A percentile compares a stretch with the other conserved stretches of the same genome.
These are phyloP conservation scores for Sorex araneus DNA, from an alignment of 2,113 vertebrate genomes.

Conservation along the genomic window DNA sequence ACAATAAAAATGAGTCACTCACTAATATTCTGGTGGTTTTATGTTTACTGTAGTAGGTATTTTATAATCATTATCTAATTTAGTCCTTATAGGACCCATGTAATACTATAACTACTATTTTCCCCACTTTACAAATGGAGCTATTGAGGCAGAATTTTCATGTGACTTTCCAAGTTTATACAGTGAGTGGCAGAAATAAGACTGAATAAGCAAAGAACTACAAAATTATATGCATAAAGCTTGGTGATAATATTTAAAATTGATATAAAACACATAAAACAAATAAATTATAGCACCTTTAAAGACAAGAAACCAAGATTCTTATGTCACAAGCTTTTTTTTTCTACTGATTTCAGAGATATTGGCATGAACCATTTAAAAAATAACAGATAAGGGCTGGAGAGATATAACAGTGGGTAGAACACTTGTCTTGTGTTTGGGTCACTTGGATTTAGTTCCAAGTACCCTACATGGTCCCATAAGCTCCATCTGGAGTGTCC, in stretches of 20 bases:
- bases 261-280: not conserved
- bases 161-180: not conserved
- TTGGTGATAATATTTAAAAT: not conserved
- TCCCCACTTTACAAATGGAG: constrained; percentile 11
- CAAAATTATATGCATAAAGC: not conserved
- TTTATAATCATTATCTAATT: not conserved
- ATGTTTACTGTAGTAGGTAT: not conserved
- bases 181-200: not conserved
- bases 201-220: not conserved
- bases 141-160: not conserved
- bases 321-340: not conserved
- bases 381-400: not conserved
- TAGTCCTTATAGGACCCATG: not conserved
- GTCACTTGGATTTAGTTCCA: no score
- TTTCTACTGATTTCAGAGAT: constrained; percentile 33
- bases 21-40: not conserved
- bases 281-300: not conserved
- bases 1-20: constrained; percentile 10
- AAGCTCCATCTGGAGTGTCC: no score
- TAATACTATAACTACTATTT: not conserved
- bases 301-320: not conserved
- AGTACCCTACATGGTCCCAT: no score
- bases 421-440: no score
- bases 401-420: no score
- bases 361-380: not conserved